Evolutionary conservation across 2,888 invertebrate species (phyloP).

Genomic region (Eupithecia subumbrata): DNA sequence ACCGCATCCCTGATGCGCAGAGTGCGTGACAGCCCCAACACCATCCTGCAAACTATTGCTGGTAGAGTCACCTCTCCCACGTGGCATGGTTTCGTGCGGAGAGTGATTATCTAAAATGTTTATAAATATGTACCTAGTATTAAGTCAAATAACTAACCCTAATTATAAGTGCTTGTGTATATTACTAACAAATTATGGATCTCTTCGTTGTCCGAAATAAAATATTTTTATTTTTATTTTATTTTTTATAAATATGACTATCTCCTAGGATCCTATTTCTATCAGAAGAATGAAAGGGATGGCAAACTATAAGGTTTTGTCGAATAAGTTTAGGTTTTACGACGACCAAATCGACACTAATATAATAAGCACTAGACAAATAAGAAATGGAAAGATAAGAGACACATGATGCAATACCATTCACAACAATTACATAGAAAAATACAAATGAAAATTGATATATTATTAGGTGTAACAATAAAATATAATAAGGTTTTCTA

Average conservation of each 20-base stretch:
- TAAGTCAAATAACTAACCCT: too few species aligned
- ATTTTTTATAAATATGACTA: background rate
- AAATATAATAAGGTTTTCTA: background rate
- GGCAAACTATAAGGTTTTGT: background rate
- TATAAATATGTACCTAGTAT: too few species aligned
- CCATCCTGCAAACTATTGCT: too few species aligned
- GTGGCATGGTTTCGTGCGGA: too few species aligned
- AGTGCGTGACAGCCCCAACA: too few species aligned
- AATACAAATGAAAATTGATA: background rate
- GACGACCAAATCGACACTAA: background rate
- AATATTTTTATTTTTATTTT: too few species aligned
- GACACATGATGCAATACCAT: conserved; percentile 19
- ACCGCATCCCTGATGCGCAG: too few species aligned
- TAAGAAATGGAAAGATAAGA: conserved; percentile 40
- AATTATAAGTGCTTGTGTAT: too few species aligned
- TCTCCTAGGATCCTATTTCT: background rate
- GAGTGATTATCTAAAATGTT: too few species aligned
- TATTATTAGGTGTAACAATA: background rate
- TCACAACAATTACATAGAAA: conserved; percentile 2
- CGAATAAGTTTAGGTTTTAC: background rate
- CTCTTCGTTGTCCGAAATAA: too few species aligned
- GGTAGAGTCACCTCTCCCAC: too few species aligned
- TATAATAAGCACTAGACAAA: conserved; percentile 50
- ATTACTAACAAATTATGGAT: too few species aligned
- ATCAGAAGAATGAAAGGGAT: background rate